Percentiles rank a stretch among this genome's conserved stretches.
phyloP scores from a whole-genome alignment of 2,113 vertebrate genomes.

The Corapipo altera region DNA sequence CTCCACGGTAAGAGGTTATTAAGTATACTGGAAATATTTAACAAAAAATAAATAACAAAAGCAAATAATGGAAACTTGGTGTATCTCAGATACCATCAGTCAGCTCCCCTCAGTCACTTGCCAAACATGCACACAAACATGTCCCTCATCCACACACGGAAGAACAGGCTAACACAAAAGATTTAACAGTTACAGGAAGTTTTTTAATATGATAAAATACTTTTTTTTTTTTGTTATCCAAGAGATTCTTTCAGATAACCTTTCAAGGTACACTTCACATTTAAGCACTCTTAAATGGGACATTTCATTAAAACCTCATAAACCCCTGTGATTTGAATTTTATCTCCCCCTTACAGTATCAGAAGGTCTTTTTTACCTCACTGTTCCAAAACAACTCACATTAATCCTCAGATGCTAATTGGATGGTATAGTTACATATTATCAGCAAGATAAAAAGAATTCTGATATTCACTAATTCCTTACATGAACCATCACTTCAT shows the following conservation, averaged over 20 bases:
- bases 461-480: neutral
- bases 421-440: neutral
- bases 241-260: neutral
- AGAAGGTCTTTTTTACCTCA: neutral
- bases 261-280: neutral
- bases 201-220: neutral
- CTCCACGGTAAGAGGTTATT: neutral
- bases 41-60: neutral
- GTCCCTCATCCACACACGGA: neutral
- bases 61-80: neutral
- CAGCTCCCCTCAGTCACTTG: neutral
- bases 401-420: neutral
- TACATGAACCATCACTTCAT: neutral
- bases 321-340: neutral
- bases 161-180: neutral
- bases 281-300: neutral
- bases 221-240: neutral
- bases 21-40: neutral
- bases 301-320: neutral
- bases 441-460: neutral
- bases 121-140: neutral
- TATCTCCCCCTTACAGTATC: neutral
- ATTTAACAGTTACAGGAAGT: neutral
- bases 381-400: neutral
- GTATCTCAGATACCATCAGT: neutral